Conservation (phyloP, 2,888 invertebrate species). For the Hyposoter didymator region DNA sequence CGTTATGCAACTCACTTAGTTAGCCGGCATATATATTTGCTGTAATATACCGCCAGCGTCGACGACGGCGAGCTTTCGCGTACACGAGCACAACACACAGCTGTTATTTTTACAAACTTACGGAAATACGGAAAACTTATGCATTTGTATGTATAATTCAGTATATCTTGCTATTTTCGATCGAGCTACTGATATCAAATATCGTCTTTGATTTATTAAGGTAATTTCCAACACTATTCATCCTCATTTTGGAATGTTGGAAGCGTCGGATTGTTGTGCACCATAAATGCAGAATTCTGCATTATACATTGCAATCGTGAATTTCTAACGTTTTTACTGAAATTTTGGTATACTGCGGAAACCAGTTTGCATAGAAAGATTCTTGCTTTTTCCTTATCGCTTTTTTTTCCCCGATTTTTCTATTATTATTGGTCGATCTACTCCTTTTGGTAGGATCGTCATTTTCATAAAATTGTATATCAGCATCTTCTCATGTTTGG, state of each 20-base stretch:
- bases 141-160: neutral
- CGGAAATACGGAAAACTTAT: neutral
- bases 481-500: neutral
- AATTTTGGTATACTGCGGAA: too few relatives aligned
- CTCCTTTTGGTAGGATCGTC: too few relatives aligned
- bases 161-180: neutral
- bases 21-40: constrained; percentile 21
- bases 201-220: neutral
- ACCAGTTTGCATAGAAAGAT: too few relatives aligned
- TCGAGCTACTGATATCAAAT: neutral
- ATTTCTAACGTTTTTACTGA: neutral
- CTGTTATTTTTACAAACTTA: neutral
- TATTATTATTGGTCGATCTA: too few relatives aligned
- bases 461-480: neutral
- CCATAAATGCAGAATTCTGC: too few relatives aligned
- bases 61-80: constrained; percentile 13
- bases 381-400: too few relatives aligned
- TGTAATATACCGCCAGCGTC: neutral
- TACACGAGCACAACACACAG: constrained; percentile 23
- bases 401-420: too few relatives aligned
- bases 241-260: neutral
- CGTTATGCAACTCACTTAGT: constrained; percentile 76
- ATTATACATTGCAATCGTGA: too few relatives aligned
- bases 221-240: neutral
- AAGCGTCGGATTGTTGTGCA: neutral